Conservation (phyloP, 2,113 vertebrate genomes). For the Rana temporaria region DNA sequence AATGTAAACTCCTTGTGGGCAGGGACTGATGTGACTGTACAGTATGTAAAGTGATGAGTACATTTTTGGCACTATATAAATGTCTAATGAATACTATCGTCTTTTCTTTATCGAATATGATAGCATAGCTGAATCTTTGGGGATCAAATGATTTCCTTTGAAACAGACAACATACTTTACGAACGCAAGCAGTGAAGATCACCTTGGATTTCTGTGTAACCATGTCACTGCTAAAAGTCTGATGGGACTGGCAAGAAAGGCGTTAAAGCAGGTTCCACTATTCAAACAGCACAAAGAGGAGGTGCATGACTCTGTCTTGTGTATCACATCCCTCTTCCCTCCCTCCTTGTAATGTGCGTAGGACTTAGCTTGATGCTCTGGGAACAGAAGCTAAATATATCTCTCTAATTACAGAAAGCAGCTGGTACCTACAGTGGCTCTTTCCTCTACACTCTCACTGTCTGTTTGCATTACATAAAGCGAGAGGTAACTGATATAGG, state of each 20-base stretch:
- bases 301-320: constrained; percentile 27
- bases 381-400: constrained; percentile 58
- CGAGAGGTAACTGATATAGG: constrained; percentile 17
- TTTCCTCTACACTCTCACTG: constrained; percentile 55
- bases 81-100: too few species aligned
- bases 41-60: too few species aligned
- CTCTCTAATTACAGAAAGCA: constrained; percentile 58
- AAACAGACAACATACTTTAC: neutral
- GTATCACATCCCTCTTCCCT: constrained; percentile 49
- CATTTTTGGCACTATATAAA: too few species aligned
- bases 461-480: constrained; percentile 5
- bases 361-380: constrained; percentile 13
- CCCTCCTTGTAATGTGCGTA: neutral
- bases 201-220: neutral
- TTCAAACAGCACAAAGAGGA: constrained; percentile 28
- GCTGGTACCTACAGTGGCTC: constrained; percentile 57
- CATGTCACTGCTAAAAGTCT: neutral
- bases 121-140: neutral
- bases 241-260: constrained; percentile 11
- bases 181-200: neutral
- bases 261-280: constrained; percentile 32
- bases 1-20: too few species aligned
- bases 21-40: too few species aligned
- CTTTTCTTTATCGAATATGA: constrained; percentile 13
- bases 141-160: neutral